Base-by-base conservation (phyloP, 2,113 vertebrate species). In the Cheirogaleus medius region DNA sequence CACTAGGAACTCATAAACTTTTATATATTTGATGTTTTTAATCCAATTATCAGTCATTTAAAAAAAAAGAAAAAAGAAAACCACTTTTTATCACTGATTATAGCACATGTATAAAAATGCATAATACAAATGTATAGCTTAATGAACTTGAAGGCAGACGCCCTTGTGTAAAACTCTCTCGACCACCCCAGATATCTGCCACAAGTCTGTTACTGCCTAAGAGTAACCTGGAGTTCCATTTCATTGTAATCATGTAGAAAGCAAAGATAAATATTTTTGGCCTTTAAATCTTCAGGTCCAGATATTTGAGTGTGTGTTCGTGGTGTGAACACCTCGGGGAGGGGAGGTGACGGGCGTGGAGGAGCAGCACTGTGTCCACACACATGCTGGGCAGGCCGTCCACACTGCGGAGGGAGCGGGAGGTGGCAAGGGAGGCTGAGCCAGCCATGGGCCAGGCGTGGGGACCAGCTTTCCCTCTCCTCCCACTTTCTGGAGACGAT, bases 401-500 rank as follows among this genome's bases (percentile, higher is more conserved):
- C 12, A 47, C 11, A 2, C 4, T 1, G 1, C 0, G 4, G 37
- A 58, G 25, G 23, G 47, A 66, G 2, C 27, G 13, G 14, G 44
- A 47, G 9, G 7, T 52, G 49, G 14, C 10, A 90, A 86, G 10
- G 34, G 81, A 78, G 32, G 12, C 29, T 54, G 69, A 63, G 25
- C 9, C 47, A 73, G 49, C 11, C 21, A 63, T 5, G 13, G 42
- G 14, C 1, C 8, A 56, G 8, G 23, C 8, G 15, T 81, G 1
- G 3, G 17, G 7, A 13, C 8, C 20, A 78, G 13, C 4, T 54
- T 5, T 6, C 18, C 74, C 8, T 85, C 29, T 49, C 10, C 1
- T 3, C 17, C 9, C 39, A 56, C 25, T 12, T 47, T 44, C 20
- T 76, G 71, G 37, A 69, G 71, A 39, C 60, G 14, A 49, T n/a